Evolutionary conservation across 2,888 invertebrate species (phyloP).

Genomic region (Cantharis rustica): DNA sequence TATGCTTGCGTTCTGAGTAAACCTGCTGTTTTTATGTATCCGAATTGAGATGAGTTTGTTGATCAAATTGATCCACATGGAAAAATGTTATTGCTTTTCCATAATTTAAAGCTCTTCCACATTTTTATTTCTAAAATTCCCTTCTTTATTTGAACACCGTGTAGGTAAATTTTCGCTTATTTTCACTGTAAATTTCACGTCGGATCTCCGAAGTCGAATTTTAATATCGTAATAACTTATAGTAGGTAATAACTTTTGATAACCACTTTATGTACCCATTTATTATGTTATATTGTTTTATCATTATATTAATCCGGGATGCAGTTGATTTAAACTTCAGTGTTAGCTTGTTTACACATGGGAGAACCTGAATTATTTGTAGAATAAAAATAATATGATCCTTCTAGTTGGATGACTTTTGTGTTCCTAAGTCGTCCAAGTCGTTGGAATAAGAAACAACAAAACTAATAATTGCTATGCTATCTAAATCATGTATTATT

Average conservation of each 20-base stretch:
- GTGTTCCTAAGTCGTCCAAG: not conserved
- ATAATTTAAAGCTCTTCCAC: not conserved
- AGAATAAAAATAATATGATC: not conserved
- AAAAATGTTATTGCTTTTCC: not conserved
- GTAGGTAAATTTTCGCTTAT: not conserved
- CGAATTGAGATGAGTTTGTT: not conserved
- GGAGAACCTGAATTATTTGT: not conserved
- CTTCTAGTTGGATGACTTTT: not conserved
- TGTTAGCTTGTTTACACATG: not conserved
- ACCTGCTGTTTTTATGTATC: not conserved
- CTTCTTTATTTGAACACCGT: not conserved
- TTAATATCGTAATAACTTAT: not conserved
- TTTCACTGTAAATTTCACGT: not conserved
- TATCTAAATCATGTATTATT: not conserved
- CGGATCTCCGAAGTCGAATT: not conserved
- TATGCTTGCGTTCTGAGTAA: not conserved
- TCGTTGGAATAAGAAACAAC: not conserved
- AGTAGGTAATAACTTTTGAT: not conserved
- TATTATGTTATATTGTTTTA: not conserved
- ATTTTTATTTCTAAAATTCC: not conserved
- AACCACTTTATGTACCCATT: not conserved
- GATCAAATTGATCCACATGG: not conserved
- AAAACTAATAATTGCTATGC: not conserved
- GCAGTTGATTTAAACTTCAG: not conserved
- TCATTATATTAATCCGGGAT: not conserved